A percentile compares a stretch with the other conserved stretches of the same genome.
Evolutionary conservation across 2,888 invertebrate species (phyloP).

Genomic region (Pheosia tremula): DNA sequence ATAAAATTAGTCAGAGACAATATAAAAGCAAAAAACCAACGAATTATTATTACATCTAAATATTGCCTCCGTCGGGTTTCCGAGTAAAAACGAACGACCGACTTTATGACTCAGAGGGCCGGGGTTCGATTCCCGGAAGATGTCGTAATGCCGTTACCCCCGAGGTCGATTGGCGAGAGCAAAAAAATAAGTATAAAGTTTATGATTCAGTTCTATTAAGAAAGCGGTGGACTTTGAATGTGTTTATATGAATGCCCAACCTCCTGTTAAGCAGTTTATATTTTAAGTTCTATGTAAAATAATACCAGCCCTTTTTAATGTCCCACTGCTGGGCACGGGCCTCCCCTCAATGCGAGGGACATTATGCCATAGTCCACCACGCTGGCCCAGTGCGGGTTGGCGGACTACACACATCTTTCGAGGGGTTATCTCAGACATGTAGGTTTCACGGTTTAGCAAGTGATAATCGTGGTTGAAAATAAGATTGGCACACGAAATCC

Average conservation of each 20-base stretch:
- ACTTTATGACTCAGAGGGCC: constrained; percentile 50
- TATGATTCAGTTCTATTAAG: constrained; percentile 7
- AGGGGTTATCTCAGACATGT: too few species aligned
- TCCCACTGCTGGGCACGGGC: too few species aligned
- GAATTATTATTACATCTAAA: constrained; percentile 22
- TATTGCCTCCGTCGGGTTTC: constrained; percentile 34
- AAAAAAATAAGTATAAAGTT: constrained; percentile 12
- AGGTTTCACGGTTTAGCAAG: too few species aligned
- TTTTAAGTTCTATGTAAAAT: neutral
- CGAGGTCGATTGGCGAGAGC: constrained; percentile 6
- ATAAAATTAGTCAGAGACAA: neutral
- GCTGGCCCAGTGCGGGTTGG: too few species aligned
- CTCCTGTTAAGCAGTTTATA: neutral
- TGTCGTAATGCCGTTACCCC: constrained; percentile 27
- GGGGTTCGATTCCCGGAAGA: constrained; percentile 49
- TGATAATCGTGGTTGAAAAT: too few species aligned
- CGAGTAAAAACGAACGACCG: constrained; percentile 31
- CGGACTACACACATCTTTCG: too few species aligned
- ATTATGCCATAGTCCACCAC: too few species aligned
- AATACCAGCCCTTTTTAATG: too few species aligned
- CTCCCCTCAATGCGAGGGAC: too few species aligned
- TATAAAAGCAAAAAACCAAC: constrained; percentile 15
- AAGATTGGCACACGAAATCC: too few species aligned
- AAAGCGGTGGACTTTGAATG: neutral
- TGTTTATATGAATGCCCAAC: neutral